phyloP scores from a whole-genome alignment of 2,113 vertebrate genomes.

The Capricornis sumatraensis region DNA sequence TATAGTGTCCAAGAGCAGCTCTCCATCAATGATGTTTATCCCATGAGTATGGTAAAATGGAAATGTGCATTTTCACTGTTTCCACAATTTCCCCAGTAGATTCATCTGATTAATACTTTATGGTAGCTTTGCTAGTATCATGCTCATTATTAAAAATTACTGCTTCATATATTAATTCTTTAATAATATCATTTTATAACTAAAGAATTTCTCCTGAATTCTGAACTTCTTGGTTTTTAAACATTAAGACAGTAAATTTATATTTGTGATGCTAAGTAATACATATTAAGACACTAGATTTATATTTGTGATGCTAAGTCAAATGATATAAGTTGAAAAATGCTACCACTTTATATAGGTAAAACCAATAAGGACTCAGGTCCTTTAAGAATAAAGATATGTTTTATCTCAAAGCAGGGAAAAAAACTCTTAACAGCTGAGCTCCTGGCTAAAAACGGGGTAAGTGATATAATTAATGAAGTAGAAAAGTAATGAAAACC shows the following conservation, averaged over 20 bases:
- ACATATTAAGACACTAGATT: background rate
- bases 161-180: background rate
- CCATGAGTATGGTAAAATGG: background rate
- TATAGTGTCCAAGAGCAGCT: background rate
- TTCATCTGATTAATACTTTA: background rate
- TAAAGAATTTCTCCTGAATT: background rate
- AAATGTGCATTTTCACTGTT: background rate
- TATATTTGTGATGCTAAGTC: background rate
- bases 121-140: background rate
- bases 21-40: background rate
- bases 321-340: background rate
- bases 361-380: background rate
- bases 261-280: background rate
- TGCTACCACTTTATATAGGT: background rate
- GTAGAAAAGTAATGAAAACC: background rate
- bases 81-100: background rate
- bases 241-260: background rate
- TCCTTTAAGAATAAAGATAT: background rate
- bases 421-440: background rate
- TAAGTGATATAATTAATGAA: background rate
- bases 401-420: background rate
- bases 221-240: background rate
- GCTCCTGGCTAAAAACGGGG: background rate
- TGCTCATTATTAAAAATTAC: background rate
- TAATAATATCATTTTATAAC: background rate